Percentiles rank a stretch among this genome's conserved stretches.
phyloP scores from a whole-genome alignment of 2,113 vertebrate genomes.

The Apus apus region DNA sequence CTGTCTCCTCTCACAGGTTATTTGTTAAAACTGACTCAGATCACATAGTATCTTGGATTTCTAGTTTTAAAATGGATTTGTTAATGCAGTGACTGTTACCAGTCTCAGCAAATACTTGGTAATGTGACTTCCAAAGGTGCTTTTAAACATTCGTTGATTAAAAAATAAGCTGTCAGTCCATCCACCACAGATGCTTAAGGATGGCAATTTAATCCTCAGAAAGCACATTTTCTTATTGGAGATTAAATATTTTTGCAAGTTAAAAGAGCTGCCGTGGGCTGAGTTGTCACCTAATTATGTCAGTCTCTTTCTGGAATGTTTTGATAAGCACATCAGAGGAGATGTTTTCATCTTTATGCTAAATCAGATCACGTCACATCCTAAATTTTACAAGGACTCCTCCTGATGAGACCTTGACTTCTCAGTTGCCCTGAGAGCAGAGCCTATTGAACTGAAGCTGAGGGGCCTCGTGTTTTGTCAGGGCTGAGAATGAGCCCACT shows the following conservation, averaged over 20 bases:
- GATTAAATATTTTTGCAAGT: slow-evolving; percentile 67
- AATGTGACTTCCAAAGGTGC: background rate
- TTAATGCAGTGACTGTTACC: background rate
- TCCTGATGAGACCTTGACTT: background rate
- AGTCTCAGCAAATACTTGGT: background rate
- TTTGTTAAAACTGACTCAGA: background rate
- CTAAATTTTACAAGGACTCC: background rate
- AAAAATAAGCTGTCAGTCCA: background rate
- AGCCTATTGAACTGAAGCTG: background rate
- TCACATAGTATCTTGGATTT: background rate
- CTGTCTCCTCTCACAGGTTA: background rate
- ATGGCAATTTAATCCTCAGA: background rate
- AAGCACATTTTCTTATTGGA: slow-evolving; percentile 6
- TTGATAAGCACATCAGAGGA: slow-evolving; percentile 44
- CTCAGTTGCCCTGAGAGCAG: background rate
- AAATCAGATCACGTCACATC: background rate
- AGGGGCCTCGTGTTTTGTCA: background rate
- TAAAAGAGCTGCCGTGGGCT: slow-evolving; percentile 63
- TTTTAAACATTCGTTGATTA: background rate
- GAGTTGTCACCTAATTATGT: slow-evolving; percentile 67
- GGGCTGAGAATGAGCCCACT: background rate
- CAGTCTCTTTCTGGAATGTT: slow-evolving; percentile 60
- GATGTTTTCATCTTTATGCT: slow-evolving; percentile 21
- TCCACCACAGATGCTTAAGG: background rate
- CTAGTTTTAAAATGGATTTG: background rate